Conservation (phyloP, 2,113 vertebrate genomes). For the Hemicordylus capensis region DNA sequence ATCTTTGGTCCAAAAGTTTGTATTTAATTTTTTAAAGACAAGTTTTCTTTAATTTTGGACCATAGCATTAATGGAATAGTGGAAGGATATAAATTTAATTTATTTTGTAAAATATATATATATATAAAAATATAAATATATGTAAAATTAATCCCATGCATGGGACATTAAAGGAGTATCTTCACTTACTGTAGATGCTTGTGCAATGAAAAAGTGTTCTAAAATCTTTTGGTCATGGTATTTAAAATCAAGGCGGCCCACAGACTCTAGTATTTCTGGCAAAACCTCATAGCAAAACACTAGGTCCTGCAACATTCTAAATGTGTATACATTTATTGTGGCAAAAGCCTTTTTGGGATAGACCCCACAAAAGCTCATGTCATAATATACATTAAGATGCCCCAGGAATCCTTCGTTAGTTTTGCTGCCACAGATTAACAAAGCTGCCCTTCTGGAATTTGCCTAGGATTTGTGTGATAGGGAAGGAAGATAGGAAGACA, state of each 20-base stretch:
- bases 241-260: slow-evolving; percentile 57
- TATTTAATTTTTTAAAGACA: slow-evolving; percentile 58
- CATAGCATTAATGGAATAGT: slow-evolving; percentile 57
- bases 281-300: slow-evolving; percentile 32
- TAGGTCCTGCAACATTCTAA: slow-evolving; percentile 14
- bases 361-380: not conserved
- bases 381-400: not conserved
- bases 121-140: slow-evolving; percentile 21
- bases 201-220: slow-evolving; percentile 54
- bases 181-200: slow-evolving; percentile 62
- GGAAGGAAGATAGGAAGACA: not conserved
- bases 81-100: slow-evolving; percentile 71
- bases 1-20: slow-evolving; percentile 77
- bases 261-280: slow-evolving; percentile 61
- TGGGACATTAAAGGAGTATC: slow-evolving; percentile 56
- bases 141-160: slow-evolving; percentile 62
- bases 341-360: not conserved
- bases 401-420: not conserved
- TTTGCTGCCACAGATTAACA: not conserved
- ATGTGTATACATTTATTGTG: not conserved
- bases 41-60: slow-evolving; percentile 53
- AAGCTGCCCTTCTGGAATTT: not conserved
- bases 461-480: not conserved
- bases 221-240: slow-evolving; percentile 45
- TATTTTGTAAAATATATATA: slow-evolving; percentile 70